Conservation (phyloP, 2,797 vertebrate genomes). For the Enteromius argenteus region DNA sequence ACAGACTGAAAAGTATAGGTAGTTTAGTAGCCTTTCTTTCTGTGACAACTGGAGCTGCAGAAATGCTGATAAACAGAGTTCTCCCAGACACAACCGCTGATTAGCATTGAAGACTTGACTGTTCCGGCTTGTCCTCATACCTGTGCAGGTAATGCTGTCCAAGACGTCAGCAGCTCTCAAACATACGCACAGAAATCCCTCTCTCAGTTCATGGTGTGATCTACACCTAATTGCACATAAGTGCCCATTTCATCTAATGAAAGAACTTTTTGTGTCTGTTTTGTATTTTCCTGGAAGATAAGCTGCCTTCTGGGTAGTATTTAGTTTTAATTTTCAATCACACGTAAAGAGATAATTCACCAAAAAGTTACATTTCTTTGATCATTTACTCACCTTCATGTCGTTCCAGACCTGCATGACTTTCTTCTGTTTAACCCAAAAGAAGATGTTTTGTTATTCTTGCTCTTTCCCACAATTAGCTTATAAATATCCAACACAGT, state of each 20-base stretch:
- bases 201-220: slow-evolving; percentile 14
- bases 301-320: not conserved
- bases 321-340: slow-evolving; percentile 8
- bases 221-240: slow-evolving; percentile 16
- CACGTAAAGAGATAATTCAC: not conserved
- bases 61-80: slow-evolving; percentile 53
- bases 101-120: slow-evolving; percentile 60
- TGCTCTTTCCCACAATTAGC: not conserved
- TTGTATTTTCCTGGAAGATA: not conserved
- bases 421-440: not conserved
- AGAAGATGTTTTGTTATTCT: not conserved
- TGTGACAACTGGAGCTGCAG: slow-evolving; percentile 48
- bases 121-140: slow-evolving; percentile 74
- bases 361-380: not conserved
- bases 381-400: not conserved
- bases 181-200: not conserved
- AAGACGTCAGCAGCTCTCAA: slow-evolving; percentile 32
- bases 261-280: slow-evolving; percentile 8
- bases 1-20: slow-evolving; percentile 48
- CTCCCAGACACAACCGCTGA: slow-evolving; percentile 46
- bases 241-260: slow-evolving; percentile 7
- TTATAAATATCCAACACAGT: not conserved
- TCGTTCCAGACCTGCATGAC: not conserved
- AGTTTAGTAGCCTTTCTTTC: slow-evolving; percentile 40
- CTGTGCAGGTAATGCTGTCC: slow-evolving; percentile 70